These are phyloP conservation scores for Poeciliopsis retropinna DNA, from an alignment of 2,113 vertebrate species.

Conservation along the genomic window DNA sequence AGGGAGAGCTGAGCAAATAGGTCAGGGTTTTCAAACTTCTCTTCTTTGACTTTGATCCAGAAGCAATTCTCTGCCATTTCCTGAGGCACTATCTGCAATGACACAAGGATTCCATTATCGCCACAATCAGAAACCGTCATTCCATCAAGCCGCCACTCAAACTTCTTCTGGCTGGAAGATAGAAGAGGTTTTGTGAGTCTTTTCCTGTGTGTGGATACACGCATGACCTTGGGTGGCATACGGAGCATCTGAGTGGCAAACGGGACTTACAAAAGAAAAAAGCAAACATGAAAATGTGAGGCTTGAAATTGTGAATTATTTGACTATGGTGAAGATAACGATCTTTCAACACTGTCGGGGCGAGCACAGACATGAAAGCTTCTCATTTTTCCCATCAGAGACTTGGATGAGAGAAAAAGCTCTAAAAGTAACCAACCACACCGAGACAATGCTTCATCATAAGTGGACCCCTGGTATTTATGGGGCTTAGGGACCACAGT, in stretches of 20 bases:
- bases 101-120: slow-evolving; percentile 77
- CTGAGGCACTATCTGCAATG: slow-evolving; percentile 92
- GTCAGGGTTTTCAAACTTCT: slow-evolving; percentile 92
- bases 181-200: slow-evolving; percentile 39
- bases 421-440: slow-evolving; percentile 12
- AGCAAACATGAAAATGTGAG: not conserved
- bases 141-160: slow-evolving; percentile 72
- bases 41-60: slow-evolving; percentile 97
- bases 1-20: slow-evolving; percentile 90
- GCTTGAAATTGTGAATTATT: slow-evolving; percentile 5
- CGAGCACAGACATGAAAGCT: slow-evolving; percentile 29
- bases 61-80: slow-evolving; percentile 96
- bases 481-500: too few relatives aligned
- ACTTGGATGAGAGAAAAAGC: slow-evolving; percentile 6
- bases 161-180: slow-evolving; percentile 61
- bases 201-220: slow-evolving; percentile 31
- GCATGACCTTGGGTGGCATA: slow-evolving; percentile 38
- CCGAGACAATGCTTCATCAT: slow-evolving; percentile 5
- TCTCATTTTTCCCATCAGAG: not conserved
- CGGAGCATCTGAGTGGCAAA: slow-evolving; percentile 33
- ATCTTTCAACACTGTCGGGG: not conserved
- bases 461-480: too few relatives aligned
- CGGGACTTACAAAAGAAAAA: slow-evolving; percentile 16
- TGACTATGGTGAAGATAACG: not conserved
- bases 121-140: slow-evolving; percentile 71